Percentiles rank a stretch among this genome's conserved stretches.
Conservation (phyloP, 2,113 vertebrate genomes). For the Stercorarius parasiticus region DNA sequence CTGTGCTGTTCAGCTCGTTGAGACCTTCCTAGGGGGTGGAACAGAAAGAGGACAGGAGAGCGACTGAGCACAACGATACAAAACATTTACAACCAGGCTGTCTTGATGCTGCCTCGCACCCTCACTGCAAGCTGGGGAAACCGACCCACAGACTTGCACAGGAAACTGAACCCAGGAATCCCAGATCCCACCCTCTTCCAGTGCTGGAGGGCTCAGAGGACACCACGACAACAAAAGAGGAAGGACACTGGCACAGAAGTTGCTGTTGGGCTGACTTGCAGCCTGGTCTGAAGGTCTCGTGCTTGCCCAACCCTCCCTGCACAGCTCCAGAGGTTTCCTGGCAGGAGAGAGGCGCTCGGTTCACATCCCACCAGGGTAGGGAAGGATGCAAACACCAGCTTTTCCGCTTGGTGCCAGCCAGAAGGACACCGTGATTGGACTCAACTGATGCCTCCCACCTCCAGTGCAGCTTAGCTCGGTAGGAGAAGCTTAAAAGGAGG, state of each 20-base stretch:
- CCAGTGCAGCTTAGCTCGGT: neutral
- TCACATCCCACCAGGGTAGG: neutral
- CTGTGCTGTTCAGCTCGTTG: slow-evolving; percentile 88
- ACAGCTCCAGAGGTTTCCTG: neutral
- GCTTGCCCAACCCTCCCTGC: neutral
- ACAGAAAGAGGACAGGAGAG: neutral
- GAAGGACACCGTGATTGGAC: neutral
- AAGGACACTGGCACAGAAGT: neutral
- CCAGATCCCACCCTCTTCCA: neutral
- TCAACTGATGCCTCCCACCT: neutral
- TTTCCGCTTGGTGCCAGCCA: neutral
- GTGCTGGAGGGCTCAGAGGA: neutral
- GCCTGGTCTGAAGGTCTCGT: neutral
- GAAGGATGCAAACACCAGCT: neutral
- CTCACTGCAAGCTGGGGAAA: neutral
- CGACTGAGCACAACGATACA: neutral
- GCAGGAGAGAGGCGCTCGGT: neutral
- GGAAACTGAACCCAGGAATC: neutral
- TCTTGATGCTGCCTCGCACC: neutral
- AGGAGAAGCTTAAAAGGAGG: neutral
- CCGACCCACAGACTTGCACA: neutral
- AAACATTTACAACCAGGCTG: neutral
- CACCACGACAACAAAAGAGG: neutral
- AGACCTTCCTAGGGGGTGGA: slow-evolving; percentile 89
- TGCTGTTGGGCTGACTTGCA: neutral